phyloP scores from a whole-genome alignment of 1,140 invertebrate genomes.

The Lineus longissimus region DNA sequence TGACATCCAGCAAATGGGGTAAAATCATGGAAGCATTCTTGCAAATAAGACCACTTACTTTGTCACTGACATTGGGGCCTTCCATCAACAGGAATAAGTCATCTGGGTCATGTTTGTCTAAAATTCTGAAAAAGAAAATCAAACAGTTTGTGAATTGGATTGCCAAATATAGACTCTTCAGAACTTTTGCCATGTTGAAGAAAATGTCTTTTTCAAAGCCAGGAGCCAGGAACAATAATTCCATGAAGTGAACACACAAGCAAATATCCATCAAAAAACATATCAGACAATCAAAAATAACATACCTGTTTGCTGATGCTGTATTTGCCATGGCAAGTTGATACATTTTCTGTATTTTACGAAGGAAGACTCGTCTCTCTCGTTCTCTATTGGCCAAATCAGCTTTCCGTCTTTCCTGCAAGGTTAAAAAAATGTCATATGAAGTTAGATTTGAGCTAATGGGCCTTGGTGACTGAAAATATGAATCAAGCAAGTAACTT shows the following conservation, averaged over 20 bases:
- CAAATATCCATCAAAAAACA: background rate
- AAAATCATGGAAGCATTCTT: background rate
- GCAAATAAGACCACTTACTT: background rate
- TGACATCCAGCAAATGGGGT: too few species aligned
- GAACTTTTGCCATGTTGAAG: background rate
- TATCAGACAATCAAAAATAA: background rate
- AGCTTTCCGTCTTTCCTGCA: background rate
- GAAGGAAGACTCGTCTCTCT: background rate
- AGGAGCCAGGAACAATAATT: background rate
- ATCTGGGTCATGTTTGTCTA: conserved; percentile 1
- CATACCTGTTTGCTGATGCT: background rate
- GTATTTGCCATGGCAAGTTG: conserved; percentile 1
- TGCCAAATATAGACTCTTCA: background rate
- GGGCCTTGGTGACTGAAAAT: too few species aligned
- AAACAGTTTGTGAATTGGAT: background rate
- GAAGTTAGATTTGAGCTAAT: too few species aligned
- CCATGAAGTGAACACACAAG: background rate
- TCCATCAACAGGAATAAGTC: background rate
- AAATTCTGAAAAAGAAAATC: background rate
- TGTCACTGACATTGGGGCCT: background rate
- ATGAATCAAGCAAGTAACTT: too few species aligned
- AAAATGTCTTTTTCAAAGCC: background rate
- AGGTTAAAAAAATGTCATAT: too few species aligned
- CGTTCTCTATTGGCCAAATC: background rate
- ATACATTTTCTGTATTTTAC: background rate